Conservation (phyloP, 1,140 invertebrate genomes). For the Alviniconcha marisindica region DNA sequence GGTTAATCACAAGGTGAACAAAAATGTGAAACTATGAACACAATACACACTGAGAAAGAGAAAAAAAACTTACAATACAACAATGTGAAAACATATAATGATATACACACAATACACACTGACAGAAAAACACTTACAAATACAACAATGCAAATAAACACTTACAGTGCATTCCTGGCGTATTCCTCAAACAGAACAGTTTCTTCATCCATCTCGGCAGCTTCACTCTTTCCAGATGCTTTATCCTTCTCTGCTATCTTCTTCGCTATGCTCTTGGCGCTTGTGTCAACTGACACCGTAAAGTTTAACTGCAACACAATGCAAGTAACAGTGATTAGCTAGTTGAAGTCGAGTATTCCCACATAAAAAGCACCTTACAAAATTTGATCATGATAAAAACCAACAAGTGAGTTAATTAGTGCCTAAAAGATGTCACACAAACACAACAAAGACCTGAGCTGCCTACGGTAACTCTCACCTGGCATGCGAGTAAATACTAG, state of each 20-base stretch:
- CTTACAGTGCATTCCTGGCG: conserved; percentile 51
- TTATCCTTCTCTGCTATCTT: background rate
- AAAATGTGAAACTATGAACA: too few relatives aligned
- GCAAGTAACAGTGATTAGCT: conserved; percentile 8
- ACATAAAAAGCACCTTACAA: background rate
- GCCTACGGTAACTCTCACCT: too few relatives aligned
- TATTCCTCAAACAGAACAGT: conserved; percentile 51
- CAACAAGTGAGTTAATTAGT: background rate
- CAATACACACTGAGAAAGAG: too few relatives aligned
- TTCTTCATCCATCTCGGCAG: conserved; percentile 29
- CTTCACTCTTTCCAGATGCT: background rate
- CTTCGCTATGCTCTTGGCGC: background rate
- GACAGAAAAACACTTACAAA: too few relatives aligned
- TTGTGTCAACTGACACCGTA: conserved; percentile 62
- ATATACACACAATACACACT: too few relatives aligned
- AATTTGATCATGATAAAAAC: background rate
- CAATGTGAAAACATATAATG: too few relatives aligned
- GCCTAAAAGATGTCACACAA: background rate
- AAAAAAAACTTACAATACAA: background rate
- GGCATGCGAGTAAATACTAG: too few relatives aligned
- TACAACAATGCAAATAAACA: too few relatives aligned
- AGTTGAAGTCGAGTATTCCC: background rate
- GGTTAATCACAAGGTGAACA: too few relatives aligned
- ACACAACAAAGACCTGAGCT: too few relatives aligned
- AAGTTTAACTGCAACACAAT: conserved; percentile 60